phyloP scores from a whole-genome alignment of 53 echinoderm and acorn worm genomes.

The Pentamera pediparva region DNA sequence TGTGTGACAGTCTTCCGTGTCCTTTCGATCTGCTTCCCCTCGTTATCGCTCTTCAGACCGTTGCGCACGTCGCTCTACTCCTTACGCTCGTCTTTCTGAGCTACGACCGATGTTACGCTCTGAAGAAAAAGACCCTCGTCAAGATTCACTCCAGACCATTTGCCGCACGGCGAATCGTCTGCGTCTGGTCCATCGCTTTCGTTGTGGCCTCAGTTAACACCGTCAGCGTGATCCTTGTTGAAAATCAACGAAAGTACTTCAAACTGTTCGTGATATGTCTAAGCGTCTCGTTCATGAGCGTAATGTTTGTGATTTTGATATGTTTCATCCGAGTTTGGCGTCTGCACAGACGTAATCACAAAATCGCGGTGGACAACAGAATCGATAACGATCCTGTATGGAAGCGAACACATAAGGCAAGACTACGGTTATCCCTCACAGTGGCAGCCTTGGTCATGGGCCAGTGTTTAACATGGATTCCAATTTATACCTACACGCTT shows the following conservation, averaged over 20 bases:
- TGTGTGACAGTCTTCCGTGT: neutral
- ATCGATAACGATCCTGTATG: neutral
- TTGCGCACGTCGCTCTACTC: neutral
- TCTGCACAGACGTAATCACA: neutral
- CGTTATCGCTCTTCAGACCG: neutral
- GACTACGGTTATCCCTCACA: neutral
- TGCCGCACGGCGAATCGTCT: neutral
- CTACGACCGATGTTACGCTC: neutral
- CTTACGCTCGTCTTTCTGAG: neutral
- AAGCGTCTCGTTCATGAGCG: neutral
- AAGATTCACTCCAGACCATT: constrained; percentile 3
- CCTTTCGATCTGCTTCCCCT: neutral
- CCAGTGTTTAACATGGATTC: neutral
- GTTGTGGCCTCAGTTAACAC: neutral
- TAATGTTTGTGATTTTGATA: neutral
- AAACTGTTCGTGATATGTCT: neutral
- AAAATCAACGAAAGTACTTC: neutral
- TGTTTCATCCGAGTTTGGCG: neutral
- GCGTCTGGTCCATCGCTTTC: neutral
- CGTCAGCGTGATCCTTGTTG: neutral
- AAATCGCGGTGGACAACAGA: neutral
- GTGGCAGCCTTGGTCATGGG: constrained; percentile 2
- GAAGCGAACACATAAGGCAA: neutral
- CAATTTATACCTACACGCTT: neutral
- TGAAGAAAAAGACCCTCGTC: constrained; percentile 9